phyloP scores from a whole-genome alignment of 2,888 invertebrate genomes.

The Erebia ligea region DNA sequence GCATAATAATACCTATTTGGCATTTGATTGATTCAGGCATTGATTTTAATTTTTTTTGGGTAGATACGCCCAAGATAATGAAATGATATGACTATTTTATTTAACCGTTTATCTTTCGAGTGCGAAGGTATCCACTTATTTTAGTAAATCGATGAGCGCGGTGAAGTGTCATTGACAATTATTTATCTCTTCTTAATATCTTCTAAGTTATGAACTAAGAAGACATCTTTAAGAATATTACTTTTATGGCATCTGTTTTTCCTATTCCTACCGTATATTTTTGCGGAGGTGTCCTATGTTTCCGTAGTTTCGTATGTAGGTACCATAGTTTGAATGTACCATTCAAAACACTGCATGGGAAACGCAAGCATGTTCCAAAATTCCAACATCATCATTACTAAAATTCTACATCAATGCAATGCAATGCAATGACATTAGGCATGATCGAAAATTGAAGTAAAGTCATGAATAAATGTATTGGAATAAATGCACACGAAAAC shows the following conservation, averaged over 20 bases:
- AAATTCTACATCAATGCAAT: no score
- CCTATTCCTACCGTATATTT: no score
- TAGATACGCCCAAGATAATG: conserved; percentile 5
- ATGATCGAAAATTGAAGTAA: not conserved
- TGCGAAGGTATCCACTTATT: conserved; percentile 18
- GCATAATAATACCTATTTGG: not conserved
- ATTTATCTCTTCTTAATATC: not conserved
- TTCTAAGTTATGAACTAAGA: no score
- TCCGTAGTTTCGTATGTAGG: no score
- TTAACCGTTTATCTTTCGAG: conserved; percentile 33
- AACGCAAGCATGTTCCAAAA: no score
- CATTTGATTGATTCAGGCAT: not conserved
- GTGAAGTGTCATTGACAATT: conserved; percentile 20
- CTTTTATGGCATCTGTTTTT: no score
- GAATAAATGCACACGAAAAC: not conserved
- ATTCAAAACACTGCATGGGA: no score
- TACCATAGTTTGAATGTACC: no score
- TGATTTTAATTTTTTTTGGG: not conserved
- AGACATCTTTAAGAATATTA: no score
- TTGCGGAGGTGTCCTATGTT: no score
- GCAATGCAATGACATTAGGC: no score
- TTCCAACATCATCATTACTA: no score
- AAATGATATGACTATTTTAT: conserved; percentile 26
- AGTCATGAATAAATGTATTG: not conserved
- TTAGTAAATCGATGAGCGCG: conserved; percentile 1